Base-by-base conservation (phyloP, 1,140 invertebrate species). In the Sweltsa coloradensis region DNA sequence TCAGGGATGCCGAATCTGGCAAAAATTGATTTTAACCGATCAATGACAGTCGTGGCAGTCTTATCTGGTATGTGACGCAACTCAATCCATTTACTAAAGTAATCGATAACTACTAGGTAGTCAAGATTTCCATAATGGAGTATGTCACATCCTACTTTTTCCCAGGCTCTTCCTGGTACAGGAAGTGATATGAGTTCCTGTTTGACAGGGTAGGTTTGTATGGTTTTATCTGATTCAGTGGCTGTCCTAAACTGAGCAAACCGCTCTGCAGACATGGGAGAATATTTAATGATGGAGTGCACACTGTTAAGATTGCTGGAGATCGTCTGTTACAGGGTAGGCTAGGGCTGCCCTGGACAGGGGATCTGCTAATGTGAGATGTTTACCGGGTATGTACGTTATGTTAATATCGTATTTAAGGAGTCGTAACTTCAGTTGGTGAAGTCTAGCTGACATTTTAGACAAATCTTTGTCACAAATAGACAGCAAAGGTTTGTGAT, bases 401-500 rank as follows among this genome's bases (percentile, higher is more conserved):
- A 59, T 36, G 2, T 49, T 45, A 40, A 61, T 57, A 31, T 57
- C 49, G 53, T 66, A 72, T 49, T 54, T 34, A 37, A 64, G 61
- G 14, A 71, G 37, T 39, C 55, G 52, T 2, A 73, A 45, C 13
- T 67, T 27, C 61, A 70, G 66, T 13, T 61, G 42, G 54, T 71
- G 60, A 24, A 74, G 51, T 44, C 69, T 45, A 7, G 57, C 51
- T 3, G 63, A 60, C 16, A 61, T 59, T 22, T 60, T 54, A 31
- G 57, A 21, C 19, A 70, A 51, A 11, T 58, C 56, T 52, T 68
- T 71, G 45, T 57, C 58, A 22, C 63, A 54, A 40, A 71, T 66
- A 19, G 25, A 25, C 23, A 62, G 57, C 9, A 72, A 50, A 2
- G 65, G 63, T 47, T 64, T 61, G 43, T 73, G 68, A 52, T 74